Percentiles rank a stretch among this genome's conserved stretches.
phyloP scores from a whole-genome alignment of 1,140 invertebrate species.

The Psix sp. region DNA sequence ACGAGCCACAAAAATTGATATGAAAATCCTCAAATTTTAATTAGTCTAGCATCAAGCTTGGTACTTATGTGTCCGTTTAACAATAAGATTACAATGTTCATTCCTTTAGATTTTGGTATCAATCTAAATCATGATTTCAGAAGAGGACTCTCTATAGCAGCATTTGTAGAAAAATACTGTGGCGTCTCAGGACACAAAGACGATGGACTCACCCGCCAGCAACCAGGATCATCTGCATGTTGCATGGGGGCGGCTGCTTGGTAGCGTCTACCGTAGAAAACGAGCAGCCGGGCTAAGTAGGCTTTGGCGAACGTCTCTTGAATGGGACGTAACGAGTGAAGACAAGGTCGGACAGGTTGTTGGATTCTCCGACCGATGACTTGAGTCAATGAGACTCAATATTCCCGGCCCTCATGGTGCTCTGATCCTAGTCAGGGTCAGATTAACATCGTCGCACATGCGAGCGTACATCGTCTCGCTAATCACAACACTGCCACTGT shows the following conservation, averaged over 20 bases:
- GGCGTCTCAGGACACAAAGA: constrained; percentile 15
- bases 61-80: too few relatives aligned
- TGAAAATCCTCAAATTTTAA: too few relatives aligned
- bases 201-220: constrained; percentile 76
- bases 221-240: constrained; percentile 77
- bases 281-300: constrained; percentile 16
- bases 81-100: too few relatives aligned
- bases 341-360: constrained; percentile 52
- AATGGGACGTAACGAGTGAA: constrained; percentile 17
- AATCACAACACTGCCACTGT: constrained; percentile 63
- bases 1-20: constrained; percentile 22
- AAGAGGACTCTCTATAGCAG: too few relatives aligned
- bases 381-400: constrained; percentile 32
- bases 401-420: constrained; percentile 38
- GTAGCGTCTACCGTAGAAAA: constrained; percentile 55
- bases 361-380: constrained; percentile 48
- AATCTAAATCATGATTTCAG: too few relatives aligned
- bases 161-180: too few relatives aligned
- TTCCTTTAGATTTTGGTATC: too few relatives aligned
- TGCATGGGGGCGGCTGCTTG: constrained; percentile 76
- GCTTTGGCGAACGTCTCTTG: constrained; percentile 22
- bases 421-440: constrained; percentile 14
- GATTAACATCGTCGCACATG: constrained; percentile 18
- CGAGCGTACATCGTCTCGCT: constrained; percentile 24
- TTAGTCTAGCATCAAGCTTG: too few relatives aligned